Evolutionary conservation across 2,888 invertebrate genomes (phyloP), one percentile per base, ranked within the genome.

Genomic region (Agrochola lychnidis): DNA sequence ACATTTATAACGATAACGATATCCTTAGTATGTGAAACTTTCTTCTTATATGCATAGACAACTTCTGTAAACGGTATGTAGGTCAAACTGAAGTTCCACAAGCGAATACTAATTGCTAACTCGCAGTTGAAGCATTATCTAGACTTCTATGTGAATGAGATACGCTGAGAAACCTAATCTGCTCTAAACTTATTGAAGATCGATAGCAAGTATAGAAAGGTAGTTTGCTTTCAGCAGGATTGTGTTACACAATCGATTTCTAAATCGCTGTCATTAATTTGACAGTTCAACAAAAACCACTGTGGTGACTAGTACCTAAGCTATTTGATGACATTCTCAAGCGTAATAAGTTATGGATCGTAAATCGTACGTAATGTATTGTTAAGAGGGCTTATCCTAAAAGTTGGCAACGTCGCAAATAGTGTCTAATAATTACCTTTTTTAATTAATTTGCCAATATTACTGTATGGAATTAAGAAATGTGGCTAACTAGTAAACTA

Each of bases 61-160:
- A 69, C 48, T 69, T 61, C 14, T 40, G 56, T 42, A 70, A 72
- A 59, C 45, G 36, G 25, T 66, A 83, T 72, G 59, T 82, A 69
- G 83, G 76, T 83, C 71, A 59, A 76, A 80, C 71, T 73, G 57
- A 36, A 10, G 70, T 73, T 73, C 57, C 66, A 70, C 67, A 57
- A 83, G 67, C 30, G 63, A 72, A 75, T 79, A 69, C 80, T 83
- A 83, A 83, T 80, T 83, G 71, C 68, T 83, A 36, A 70, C 16
- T 71, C 22, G 71, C 53, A 69, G 73, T 68, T 69, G 66, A 57
- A 62, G 74, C 69, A 66, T 82, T 72, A 78, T 69, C 45, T 72
- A 69, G 57, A 69, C 19, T 70, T 57, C 9, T 22, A 45, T 36
- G 42, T 68, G 42, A 16, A n/a, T 14, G 66, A 51, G 30, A 70